Evolutionary conservation across 2,113 vertebrate genomes (phyloP), one percentile per base, ranked within the genome.

Genomic region (Microcebus lehilahytsara): DNA sequence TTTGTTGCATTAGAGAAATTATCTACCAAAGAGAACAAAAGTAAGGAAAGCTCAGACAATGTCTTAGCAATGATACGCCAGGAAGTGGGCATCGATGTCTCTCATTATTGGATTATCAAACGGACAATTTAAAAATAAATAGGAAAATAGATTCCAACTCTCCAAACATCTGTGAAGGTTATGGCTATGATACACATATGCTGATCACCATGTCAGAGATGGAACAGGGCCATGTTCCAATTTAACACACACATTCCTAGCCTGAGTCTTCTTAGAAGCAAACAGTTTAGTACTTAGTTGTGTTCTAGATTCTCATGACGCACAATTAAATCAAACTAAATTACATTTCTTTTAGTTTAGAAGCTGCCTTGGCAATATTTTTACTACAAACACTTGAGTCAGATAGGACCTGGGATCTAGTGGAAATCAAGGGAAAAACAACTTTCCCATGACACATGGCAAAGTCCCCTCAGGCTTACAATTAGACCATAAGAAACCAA

Each of bases 291-390:
- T 64, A 51, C 81, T 96, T 81, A 56, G 14, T n/a, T 75, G 6
- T 94, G 58, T 77, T 92, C 30, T 53, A 78, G 23, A 91, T 46
- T 92, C 60, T 85, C 58, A n/a, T 22, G 58, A 88, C 90, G n/a
- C 74, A 78, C 66, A 53, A 71, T 77, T 67, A 96, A 91, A 58
- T 34, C 23, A 75, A 94, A 72, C 71, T 69, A 83, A 97, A 40
- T 60, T 83, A n/a, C 34, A 22, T 91, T 56, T 85, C 22, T 90
- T 78, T 14, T 80, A 71, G 23, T 71, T 92, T 37, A 83, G 62
- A 92, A 97, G 93, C 30, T 60, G 40, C 72, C 40, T 83, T 53
- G 40, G 42, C 4, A 84, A 32, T n/a, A 77, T 80, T 42, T 90
- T 80, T 71, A 62, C 30, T 51, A 85, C 20, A 51, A 95, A 42